These are phyloP conservation scores for Brienomyrus brachyistius DNA, from an alignment of 2,113 vertebrate genomes.

Conservation along the genomic window DNA sequence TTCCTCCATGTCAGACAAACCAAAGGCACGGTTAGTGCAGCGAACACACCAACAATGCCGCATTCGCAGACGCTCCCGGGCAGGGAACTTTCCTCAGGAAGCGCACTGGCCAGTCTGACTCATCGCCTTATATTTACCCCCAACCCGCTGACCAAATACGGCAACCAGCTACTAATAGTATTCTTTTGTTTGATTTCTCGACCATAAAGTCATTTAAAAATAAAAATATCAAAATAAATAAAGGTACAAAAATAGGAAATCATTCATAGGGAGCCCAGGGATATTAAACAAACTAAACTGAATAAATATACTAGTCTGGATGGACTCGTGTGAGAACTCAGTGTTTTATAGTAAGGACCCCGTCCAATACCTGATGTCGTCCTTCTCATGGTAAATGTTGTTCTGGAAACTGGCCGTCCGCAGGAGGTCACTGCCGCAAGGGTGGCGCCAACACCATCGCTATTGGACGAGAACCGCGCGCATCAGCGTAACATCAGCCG, in stretches of 20 bases:
- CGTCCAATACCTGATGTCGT: constrained; percentile 73
- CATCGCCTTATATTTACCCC: neutral
- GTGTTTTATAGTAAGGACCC: neutral
- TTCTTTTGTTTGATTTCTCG: neutral
- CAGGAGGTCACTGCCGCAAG: constrained; percentile 74
- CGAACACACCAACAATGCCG: neutral
- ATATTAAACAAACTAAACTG: neutral
- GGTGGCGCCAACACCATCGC: constrained; percentile 86
- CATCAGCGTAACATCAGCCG: neutral
- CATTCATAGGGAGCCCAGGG: neutral
- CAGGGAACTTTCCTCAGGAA: neutral
- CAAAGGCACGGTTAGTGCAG: neutral
- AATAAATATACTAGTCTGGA: neutral
- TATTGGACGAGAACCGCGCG: constrained; percentile 33
- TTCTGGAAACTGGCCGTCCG: constrained; percentile 76
- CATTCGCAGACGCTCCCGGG: neutral
- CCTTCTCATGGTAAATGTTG: constrained; percentile 81
- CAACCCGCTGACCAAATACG: neutral
- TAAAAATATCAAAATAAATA: neutral
- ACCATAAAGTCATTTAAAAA: neutral
- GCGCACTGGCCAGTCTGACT: neutral
- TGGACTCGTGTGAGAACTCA: neutral
- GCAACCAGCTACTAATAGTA: neutral
- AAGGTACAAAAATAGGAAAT: neutral
- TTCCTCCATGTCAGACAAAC: constrained; percentile 50